Base-by-base conservation (phyloP, 2,888 invertebrate genomes). In the Drosophila borborema region DNA sequence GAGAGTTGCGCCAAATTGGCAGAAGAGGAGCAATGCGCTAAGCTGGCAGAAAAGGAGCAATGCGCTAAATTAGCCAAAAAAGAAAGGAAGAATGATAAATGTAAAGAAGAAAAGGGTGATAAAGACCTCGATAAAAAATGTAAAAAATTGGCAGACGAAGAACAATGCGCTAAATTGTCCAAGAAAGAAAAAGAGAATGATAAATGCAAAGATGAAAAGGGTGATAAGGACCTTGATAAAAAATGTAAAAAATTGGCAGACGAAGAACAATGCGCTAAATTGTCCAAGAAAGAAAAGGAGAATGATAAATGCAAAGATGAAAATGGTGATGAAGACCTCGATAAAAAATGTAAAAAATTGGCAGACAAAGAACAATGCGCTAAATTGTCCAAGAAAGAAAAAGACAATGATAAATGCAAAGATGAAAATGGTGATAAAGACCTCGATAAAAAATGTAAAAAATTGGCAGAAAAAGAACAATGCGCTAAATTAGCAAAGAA, bases 251-350 rank as follows among this genome's bases (percentile, higher is more conserved):
- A 69, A 49, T 3, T 61, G 20, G 53, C 34, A 0, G 28, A 56
- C 18, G 10, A 10, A 6, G 36, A 74, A 28, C 51, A 40, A 9
- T 66, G 77, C 31, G 58, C 40, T 10, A 10, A 64, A 31, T 14
- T 56, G 9, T 41, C 62, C 7, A 18, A 54, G 3, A 56, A 58
- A 20, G 55, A n/a, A 23, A 45, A 45, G 20, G 5, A 14, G 14
- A 14, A 38, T 2, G 4, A 4, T 14, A 5, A 38, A 14, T 14
- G 10, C 1, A 41, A n/a, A 41, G 10, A 36, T 2, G 36, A 9
- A 34, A 34, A 40, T 5, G 40, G 8, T 16, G 16, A 41, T 2
- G n/a, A 41, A 41, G 8, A 41, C 16, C 41, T 41, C 6, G n/a
- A 41, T n/a, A 41, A n/a, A 41, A n/a, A 41, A 40, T 38, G 16